Evolutionary conservation across 2,888 invertebrate genomes (phyloP), one percentile per base, ranked within the genome.

Genomic region (Punctoribates punctum): DNA sequence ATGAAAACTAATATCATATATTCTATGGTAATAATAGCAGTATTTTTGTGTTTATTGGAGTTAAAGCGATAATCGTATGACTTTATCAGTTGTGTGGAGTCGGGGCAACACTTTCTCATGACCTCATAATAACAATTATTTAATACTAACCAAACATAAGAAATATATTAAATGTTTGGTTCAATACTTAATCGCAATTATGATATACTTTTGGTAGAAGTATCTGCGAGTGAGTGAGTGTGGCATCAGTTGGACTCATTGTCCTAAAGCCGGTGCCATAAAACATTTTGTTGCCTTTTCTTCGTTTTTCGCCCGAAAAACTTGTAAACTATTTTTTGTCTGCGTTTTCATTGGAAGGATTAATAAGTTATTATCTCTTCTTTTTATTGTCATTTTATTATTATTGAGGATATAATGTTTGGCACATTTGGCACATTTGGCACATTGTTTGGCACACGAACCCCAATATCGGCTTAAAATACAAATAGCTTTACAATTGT

Each of bases 101-200:
- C 62, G 62, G 48, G 29, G 27, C 62, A 62, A 62, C 34, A 62
- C 62, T 62, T 62, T 62, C 62, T 62, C 62, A 62, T 62, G 62
- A 62, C 62, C 62, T 62, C 29, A 62, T 62, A 62, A 62, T 62
- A 57, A 57, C 25, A 57, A 57, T 57, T 57, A 57, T 25, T 25
- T 57, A 57, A 57, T 57, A 57, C 23, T 20, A 57, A 57, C 25
- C 62, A 62, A 62, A 25, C 27, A 34, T 34, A 29, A 27, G 5
- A 2, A 29, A 27, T 29, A 13, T 29, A 29, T 29, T 20, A 57
- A 23, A 9, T 23, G 23, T 57, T 23, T 57, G 9, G n/a, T 57
- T 23, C 57, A 8, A 57, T 57, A 20, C 25, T n/a, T n/a, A 57
- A 57, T 57, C 11, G 20, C 23, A 8, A 20, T 2, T 57, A 57